A percentile compares a stretch with the other conserved stretches of the same genome.
These are phyloP conservation scores for Ursus arctos DNA, from an alignment of 2,113 vertebrate genomes.

Conservation along the genomic window DNA sequence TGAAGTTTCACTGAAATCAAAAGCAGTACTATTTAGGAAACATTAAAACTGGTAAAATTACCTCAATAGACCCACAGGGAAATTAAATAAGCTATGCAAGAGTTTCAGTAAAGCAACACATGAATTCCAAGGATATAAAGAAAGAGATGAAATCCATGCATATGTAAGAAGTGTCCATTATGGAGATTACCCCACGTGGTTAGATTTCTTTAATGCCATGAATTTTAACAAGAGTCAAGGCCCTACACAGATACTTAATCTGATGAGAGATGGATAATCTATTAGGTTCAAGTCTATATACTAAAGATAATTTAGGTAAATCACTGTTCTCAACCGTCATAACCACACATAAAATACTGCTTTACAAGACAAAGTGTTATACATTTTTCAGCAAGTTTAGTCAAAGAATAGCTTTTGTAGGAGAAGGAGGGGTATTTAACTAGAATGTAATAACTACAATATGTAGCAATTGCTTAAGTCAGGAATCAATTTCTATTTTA, in stretches of 20 bases:
- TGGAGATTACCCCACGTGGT: neutral
- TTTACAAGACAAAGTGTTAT: neutral
- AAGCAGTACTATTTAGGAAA: neutral
- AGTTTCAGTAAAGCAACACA: neutral
- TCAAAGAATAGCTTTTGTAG: neutral
- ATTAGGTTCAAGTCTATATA: neutral
- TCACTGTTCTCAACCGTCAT: neutral
- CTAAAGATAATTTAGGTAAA: neutral
- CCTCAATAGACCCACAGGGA: neutral
- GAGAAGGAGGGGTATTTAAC: neutral
- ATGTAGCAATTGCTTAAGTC: neutral
- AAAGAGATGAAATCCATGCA: neutral
- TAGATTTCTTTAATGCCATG: neutral
- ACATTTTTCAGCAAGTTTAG: neutral
- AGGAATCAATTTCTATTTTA: conserved; percentile 30
- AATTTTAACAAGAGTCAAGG: neutral
- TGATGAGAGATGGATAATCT: neutral
- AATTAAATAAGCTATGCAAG: neutral
- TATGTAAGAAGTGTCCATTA: neutral
- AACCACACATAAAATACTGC: neutral
- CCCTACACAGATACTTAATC: neutral
- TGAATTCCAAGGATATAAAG: neutral
- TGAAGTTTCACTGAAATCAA: conserved; percentile 22
- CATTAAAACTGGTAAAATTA: neutral
- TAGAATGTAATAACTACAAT: neutral